phyloP scores from a whole-genome alignment of 1,140 invertebrate species.

The Sitobion miscanthi region DNA sequence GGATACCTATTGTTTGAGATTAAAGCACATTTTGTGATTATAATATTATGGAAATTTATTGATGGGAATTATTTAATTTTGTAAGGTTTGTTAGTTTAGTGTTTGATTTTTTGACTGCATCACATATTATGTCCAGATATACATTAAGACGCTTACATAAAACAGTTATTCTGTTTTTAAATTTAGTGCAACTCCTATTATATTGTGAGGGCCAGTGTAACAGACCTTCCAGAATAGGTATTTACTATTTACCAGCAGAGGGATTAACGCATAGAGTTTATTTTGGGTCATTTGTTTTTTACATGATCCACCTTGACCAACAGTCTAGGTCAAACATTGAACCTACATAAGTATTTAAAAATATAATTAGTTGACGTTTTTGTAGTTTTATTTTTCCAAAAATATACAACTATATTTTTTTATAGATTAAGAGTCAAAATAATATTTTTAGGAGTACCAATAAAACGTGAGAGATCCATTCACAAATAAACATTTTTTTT shows the following conservation, averaged over 20 bases:
- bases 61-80: not conserved
- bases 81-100: not conserved
- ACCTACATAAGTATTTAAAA: not conserved
- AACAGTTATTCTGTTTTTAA: no score
- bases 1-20: no score
- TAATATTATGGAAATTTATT: not conserved
- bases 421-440: no score
- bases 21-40: not conserved
- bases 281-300: not conserved
- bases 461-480: no score
- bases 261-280: not conserved
- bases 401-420: no score
- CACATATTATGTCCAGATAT: no score
- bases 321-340: not conserved
- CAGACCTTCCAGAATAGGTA: not conserved
- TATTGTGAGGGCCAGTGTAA: no score
- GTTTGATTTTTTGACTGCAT: no score
- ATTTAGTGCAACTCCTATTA: no score
- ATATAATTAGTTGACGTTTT: not conserved
- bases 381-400: not conserved
- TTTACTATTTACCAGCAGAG: not conserved
- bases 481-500: no score
- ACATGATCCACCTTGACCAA: not conserved
- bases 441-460: no score
- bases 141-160: no score